These are phyloP conservation scores for Chymomyza fuscimana DNA, from an alignment of 2,888 invertebrate species.

Conservation along the genomic window DNA sequence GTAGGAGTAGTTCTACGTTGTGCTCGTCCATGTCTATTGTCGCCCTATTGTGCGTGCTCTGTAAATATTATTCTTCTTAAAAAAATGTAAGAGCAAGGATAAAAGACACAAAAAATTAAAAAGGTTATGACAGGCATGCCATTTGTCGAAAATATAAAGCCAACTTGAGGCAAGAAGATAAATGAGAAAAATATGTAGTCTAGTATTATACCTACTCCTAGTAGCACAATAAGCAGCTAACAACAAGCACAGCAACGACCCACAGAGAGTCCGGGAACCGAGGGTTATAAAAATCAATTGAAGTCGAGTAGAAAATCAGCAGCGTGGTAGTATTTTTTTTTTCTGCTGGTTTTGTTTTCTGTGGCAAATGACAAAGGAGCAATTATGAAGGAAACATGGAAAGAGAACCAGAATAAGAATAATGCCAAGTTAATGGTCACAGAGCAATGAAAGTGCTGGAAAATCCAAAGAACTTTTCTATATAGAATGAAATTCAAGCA, in stretches of 20 bases:
- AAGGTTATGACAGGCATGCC: slow-evolving; percentile 68
- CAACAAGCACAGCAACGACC: slow-evolving; percentile 1
- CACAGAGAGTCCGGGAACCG: background rate
- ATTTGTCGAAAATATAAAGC: slow-evolving; percentile 58
- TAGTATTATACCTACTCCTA: background rate
- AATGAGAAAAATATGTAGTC: slow-evolving; percentile 37
- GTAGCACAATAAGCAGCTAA: slow-evolving; percentile 24
- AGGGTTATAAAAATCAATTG: slow-evolving; percentile 62
- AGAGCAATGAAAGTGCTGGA: slow-evolving; percentile 42
- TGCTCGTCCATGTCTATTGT: slow-evolving; percentile 32
- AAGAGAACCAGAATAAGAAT: slow-evolving; percentile 10
- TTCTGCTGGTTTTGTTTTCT: slow-evolving; percentile 32
- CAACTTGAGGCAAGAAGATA: slow-evolving; percentile 41
- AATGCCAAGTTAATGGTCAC: slow-evolving; percentile 12
- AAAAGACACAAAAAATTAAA: slow-evolving; percentile 44
- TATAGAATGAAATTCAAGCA: slow-evolving; percentile 34
- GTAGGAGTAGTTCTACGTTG: background rate
- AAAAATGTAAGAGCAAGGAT: slow-evolving; percentile 52
- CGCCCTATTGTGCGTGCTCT: slow-evolving; percentile 64
- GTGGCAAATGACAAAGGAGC: slow-evolving; percentile 70
- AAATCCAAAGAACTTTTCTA: slow-evolving; percentile 28
- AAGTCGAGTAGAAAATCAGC: slow-evolving; percentile 70
- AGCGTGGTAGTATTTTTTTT: slow-evolving; percentile 52
- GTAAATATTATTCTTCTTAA: slow-evolving; percentile 72
- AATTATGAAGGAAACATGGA: slow-evolving; percentile 55